Evolutionary conservation across 2,888 invertebrate genomes (phyloP).

Genomic region (Amitus sp.): DNA sequence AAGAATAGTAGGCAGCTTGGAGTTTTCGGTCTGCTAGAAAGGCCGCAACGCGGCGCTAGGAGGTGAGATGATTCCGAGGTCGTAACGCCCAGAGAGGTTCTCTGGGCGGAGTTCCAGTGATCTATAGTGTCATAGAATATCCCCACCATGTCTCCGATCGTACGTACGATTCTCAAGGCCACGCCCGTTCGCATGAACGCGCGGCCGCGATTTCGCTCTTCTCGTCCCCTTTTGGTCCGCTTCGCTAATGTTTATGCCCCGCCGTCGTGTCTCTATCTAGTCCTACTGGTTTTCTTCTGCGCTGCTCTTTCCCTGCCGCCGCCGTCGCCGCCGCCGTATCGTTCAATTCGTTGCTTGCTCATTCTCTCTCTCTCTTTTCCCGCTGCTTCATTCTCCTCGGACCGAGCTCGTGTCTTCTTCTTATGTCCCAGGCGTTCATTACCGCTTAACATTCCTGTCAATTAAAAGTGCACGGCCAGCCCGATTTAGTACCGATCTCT

Average conservation of each 20-base stretch:
- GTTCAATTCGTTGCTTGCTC: conserved; percentile 42
- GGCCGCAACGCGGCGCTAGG: conserved; percentile 51
- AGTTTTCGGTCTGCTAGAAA: background rate
- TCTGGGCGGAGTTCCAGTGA: conserved; percentile 61
- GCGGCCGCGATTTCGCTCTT: conserved; percentile 52
- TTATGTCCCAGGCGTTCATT: conserved; percentile 56
- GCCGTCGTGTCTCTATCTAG: conserved; percentile 61
- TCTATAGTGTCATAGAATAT: conserved; percentile 65
- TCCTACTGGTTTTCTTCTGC: conserved; percentile 46
- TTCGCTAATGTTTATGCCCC: conserved; percentile 58
- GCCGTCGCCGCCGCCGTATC: conserved; percentile 22
- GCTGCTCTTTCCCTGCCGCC: conserved; percentile 29
- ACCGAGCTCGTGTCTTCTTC: conserved; percentile 40
- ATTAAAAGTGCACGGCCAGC: conserved; percentile 58
- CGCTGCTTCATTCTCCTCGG: conserved; percentile 28
- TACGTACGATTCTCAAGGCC: conserved; percentile 51
- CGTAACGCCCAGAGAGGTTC: conserved; percentile 44
- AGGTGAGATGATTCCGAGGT: conserved; percentile 40
- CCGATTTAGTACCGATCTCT: conserved; percentile 55
- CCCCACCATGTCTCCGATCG: conserved; percentile 49
- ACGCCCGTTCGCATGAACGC: conserved; percentile 60
- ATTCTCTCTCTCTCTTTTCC: conserved; percentile 21
- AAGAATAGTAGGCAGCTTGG: background rate
- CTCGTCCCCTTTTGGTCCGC: conserved; percentile 32
- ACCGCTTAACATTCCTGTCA: conserved; percentile 64